Percentiles rank a stretch among this genome's conserved stretches.
Conservation (phyloP, 2,113 vertebrate genomes). For the Gymnogyps californianus region DNA sequence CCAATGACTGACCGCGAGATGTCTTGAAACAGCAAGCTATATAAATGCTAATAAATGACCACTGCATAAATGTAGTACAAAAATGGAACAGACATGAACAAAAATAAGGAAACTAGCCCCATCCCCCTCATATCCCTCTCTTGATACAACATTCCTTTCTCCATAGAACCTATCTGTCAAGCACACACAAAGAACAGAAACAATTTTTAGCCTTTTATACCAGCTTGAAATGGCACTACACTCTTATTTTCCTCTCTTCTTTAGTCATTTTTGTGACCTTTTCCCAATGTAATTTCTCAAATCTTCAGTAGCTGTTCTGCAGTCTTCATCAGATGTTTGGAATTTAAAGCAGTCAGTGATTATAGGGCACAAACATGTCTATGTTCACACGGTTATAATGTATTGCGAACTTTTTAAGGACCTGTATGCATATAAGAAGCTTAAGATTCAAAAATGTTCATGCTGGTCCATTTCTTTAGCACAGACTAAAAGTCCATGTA, state of each 20-base stretch:
- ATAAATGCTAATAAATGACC: constrained; percentile 40
- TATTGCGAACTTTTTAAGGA: background rate
- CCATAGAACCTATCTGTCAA: background rate
- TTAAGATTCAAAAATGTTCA: background rate
- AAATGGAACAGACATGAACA: background rate
- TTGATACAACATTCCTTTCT: background rate
- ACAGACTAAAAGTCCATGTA: background rate
- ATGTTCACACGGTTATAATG: background rate
- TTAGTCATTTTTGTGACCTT: background rate
- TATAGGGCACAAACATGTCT: background rate
- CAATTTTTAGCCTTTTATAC: background rate
- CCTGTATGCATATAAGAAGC: background rate
- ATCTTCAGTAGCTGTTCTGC: background rate
- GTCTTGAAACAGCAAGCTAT: background rate
- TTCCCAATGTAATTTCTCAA: background rate
- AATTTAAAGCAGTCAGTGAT: background rate
- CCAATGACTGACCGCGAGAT: background rate
- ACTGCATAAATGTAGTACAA: background rate
- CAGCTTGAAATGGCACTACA: background rate
- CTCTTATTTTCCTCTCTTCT: background rate
- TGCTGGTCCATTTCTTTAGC: background rate
- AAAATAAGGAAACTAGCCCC: background rate
- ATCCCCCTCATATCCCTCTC: background rate
- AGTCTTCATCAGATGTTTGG: background rate
- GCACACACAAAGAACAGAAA: background rate